phyloP scores from a whole-genome alignment of 1,140 invertebrate species.

The Trichomalopsis sarcophagae region DNA sequence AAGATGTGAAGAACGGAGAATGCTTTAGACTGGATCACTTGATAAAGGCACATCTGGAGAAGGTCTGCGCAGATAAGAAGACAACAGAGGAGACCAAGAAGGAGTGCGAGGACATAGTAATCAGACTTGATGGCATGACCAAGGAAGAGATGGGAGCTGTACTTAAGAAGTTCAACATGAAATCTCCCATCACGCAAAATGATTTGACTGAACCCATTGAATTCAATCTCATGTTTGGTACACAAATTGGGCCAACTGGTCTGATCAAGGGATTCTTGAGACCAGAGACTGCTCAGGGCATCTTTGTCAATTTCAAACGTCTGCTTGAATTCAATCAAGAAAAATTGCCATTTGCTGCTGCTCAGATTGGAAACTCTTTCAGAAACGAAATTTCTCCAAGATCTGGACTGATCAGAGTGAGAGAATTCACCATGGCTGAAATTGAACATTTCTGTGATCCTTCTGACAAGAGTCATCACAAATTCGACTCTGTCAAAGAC shows the following conservation, averaged over 20 bases:
- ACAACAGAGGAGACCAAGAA: constrained; percentile 81
- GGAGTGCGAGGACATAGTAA: constrained; percentile 87
- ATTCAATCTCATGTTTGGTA: constrained; percentile 99
- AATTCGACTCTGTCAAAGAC: constrained; percentile 88
- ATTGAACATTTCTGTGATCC: constrained; percentile 99
- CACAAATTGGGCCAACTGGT: constrained; percentile 97
- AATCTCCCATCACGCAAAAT: constrained; percentile 95
- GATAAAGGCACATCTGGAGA: constrained; percentile 97
- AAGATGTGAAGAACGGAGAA: constrained; percentile 96
- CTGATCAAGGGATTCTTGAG: constrained; percentile 94
- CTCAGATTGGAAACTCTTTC: constrained; percentile 98
- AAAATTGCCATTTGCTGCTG: constrained; percentile 96
- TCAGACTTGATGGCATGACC: constrained; percentile 90
- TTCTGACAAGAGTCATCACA: constrained; percentile 89
- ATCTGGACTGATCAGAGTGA: constrained; percentile 95
- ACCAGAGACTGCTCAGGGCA: constrained; percentile 99
- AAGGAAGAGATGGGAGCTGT: constrained; percentile 92
- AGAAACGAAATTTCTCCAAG: constrained; percentile 99
- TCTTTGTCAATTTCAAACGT: constrained; percentile 99
- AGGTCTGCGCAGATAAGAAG: constrained; percentile 90
- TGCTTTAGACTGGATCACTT: constrained; percentile 98
- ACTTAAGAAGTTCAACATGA: constrained; percentile 92
- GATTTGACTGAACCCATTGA: constrained; percentile 95
- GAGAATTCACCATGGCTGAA: constrained; percentile 99
- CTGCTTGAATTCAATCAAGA: constrained; percentile 98